Evolutionary conservation across 2,888 invertebrate species (phyloP).

Genomic region (Drosophila paramelanica): DNA sequence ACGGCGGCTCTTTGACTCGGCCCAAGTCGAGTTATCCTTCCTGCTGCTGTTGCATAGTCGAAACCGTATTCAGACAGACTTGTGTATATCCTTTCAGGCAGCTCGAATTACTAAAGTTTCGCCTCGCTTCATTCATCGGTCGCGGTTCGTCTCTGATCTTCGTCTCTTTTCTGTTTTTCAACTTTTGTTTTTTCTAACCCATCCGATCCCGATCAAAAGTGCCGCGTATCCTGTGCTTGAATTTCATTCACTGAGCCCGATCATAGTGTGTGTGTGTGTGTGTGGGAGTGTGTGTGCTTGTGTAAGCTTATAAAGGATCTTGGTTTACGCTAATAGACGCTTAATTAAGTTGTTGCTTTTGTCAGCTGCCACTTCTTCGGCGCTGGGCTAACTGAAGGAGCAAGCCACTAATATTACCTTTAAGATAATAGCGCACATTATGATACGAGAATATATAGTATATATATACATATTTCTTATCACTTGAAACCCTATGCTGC

Average conservation of each 20-base stretch:
- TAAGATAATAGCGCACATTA: too few species aligned
- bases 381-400: too few species aligned
- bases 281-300: conserved; percentile 6
- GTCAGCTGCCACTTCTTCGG: neutral
- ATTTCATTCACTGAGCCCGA: conserved; percentile 71
- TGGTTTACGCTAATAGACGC: conserved; percentile 55
- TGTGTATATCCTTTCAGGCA: conserved; percentile 63
- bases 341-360: conserved; percentile 53
- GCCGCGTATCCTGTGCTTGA: conserved; percentile 79
- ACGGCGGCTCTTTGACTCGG: conserved; percentile 41
- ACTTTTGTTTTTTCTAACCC: conserved; percentile 5
- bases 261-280: neutral
- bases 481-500: too few species aligned
- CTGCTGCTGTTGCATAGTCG: conserved; percentile 23
- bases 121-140: conserved; percentile 50
- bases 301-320: conserved; percentile 41
- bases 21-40: conserved; percentile 39
- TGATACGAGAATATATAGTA: too few species aligned
- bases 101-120: conserved; percentile 61
- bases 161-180: conserved; percentile 5
- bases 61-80: neutral
- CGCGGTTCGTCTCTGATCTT: conserved; percentile 59
- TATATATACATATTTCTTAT: too few species aligned
- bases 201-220: conserved; percentile 59
- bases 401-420: too few species aligned